These are phyloP conservation scores for Alentia gelatinosa DNA, from an alignment of 2,888 invertebrate species.

Conservation along the genomic window DNA sequence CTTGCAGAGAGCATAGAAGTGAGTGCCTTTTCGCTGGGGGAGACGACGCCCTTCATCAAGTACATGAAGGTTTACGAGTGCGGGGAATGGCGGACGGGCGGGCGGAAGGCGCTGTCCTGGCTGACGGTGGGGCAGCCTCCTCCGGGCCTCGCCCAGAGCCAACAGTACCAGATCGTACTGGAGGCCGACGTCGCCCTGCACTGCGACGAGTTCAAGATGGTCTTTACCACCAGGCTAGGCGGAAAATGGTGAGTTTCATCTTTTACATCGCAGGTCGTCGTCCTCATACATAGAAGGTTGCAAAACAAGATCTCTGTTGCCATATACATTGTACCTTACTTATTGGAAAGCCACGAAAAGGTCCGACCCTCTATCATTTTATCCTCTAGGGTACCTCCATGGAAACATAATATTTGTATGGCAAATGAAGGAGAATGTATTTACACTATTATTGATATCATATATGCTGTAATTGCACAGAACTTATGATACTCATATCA, in stretches of 20 bases:
- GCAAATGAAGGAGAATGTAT: no score
- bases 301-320: no score
- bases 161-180: conserved; percentile 80
- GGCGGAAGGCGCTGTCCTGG: conserved; percentile 75
- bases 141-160: conserved; percentile 77
- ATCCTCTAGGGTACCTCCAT: no score
- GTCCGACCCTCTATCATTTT: no score
- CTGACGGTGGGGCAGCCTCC: conserved; percentile 74
- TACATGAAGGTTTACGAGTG: conserved; percentile 80
- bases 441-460: no score
- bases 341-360: no score
- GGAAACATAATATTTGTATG: no score
- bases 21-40: conserved; percentile 81
- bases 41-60: conserved; percentile 79
- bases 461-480: no score
- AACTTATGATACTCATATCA: no score
- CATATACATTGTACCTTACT: no score
- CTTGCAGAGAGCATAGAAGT: conserved; percentile 81
- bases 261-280: no score
- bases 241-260: conserved; percentile 79
- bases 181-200: conserved; percentile 82
- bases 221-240: conserved; percentile 81
- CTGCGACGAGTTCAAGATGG: conserved; percentile 83
- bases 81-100: conserved; percentile 75
- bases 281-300: no score